phyloP scores from a whole-genome alignment of 2,888 invertebrate species.

The Orthosia gracilis region DNA sequence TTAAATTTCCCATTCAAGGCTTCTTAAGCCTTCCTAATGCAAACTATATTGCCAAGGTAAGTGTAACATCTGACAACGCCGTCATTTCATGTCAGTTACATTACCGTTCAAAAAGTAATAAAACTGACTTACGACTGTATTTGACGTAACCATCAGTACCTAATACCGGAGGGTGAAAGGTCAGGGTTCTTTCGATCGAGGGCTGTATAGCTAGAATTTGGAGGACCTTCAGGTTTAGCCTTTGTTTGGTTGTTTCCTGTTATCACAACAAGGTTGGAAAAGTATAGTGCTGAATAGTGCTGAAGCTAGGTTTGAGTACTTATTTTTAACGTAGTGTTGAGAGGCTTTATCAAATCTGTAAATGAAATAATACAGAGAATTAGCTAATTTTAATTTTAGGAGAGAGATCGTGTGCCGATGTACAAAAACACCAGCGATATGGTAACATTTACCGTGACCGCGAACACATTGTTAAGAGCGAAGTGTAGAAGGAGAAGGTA shows the following conservation, averaged over 20 bases:
- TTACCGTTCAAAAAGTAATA: constrained; percentile 51
- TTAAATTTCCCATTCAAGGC: constrained; percentile 20
- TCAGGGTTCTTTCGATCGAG: constrained; percentile 64
- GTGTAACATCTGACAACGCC: constrained; percentile 19
- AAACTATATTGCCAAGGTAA: constrained; percentile 32
- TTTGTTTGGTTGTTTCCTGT: constrained; percentile 15
- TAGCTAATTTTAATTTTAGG: neutral
- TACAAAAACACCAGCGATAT: too few species aligned
- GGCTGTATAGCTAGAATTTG: constrained; percentile 12
- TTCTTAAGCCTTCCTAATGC: constrained; percentile 7
- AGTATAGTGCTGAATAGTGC: neutral
- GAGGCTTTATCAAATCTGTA: too few species aligned
- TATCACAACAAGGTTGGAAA: neutral
- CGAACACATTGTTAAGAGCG: too few species aligned
- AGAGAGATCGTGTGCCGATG: too few species aligned
- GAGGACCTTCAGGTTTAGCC: neutral
- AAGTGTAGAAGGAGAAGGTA: too few species aligned
- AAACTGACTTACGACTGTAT: constrained; percentile 66
- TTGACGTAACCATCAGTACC: constrained; percentile 73
- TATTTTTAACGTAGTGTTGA: neutral
- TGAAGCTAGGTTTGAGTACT: neutral
- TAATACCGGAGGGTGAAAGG: constrained; percentile 66
- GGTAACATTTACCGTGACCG: too few species aligned
- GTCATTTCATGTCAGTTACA: constrained; percentile 23
- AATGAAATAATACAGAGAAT: too few species aligned